Base-by-base conservation (phyloP, 2,888 invertebrate genomes). In the Oxycera nigricornis region DNA sequence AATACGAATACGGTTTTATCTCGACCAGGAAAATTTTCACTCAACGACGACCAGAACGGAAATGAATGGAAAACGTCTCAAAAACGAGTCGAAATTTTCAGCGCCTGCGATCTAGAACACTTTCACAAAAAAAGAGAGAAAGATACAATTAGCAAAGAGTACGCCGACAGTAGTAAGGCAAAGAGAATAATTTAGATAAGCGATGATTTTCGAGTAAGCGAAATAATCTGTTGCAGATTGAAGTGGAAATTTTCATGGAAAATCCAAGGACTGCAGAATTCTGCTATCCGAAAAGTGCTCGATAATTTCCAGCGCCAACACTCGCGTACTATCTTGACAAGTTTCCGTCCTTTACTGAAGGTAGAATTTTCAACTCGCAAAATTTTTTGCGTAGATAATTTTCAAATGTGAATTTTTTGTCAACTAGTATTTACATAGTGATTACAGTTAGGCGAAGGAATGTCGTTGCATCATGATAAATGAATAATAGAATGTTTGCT, bases 91-190 rank as follows among this genome's bases (percentile, higher is more conserved):
- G 9, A 31, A 65, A 62, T 24, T 70, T 30, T n/a, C 22, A 28
- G 31, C 70, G 70, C 70, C 55, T 70, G 70, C 70, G 70, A 52
- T 46, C 55, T 70, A 52, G 35, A 70, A 52, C 31, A 24, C 1
- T 17, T 30, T 14, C 2, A 52, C 2, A n/a, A 14, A 52, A n/a
- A n/a, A n/a, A n/a, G n/a, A 52, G 52, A 50, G 70, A 70, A 70
- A 41, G n/a, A 67, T 46, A 59, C 9, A 1, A 9, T 17, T 30
- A 28, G 14, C 17, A 6, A 46, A 50, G 30, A 50, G 52, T 46
- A 14, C 46, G n/a, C n/a, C n/a, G n/a, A n/a, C n/a, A n/a, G n/a
- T n/a, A 35, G 22, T 20, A 20, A 22, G 17, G 22, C 11, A 11
- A 11, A 57, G 61, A 31, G 61, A 31, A 31, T n/a, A n/a, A n/a